Evolutionary conservation across 2,797 vertebrate species (phyloP), one percentile per base, ranked within the genome.

Genomic region (Clarias fuscus): DNA sequence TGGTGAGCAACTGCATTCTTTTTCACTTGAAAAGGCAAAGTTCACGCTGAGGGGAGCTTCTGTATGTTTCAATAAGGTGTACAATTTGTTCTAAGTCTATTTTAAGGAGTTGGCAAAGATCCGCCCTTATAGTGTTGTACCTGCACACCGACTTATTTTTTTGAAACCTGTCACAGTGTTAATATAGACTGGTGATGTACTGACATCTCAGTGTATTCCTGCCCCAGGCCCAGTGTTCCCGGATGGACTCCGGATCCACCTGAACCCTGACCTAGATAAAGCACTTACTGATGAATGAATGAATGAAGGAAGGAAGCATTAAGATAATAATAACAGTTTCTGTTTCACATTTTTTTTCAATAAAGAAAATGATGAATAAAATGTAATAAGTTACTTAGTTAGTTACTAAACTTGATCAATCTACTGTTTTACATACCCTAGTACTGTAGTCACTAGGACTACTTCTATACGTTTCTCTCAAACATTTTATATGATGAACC

Each of bases 21-120:
- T 84, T 68, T 65, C 6, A 37, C 61, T 73, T 84, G 72, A 84
- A 84, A 84, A 84, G 83, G 59, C 40, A 64, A 76, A 84, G 73
- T 84, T 84, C 83, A 84, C 43, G 37, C 11, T 77, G 61, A 84
- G 61, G 83, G 72, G 61, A 84, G 18, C 70, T 73, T 73, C 83
- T 84, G 62, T 67, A 77, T 0, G 0, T 84, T 77, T 84, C 73
- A 84, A 53, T 77, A 77, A 76, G 30, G 20, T 77, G 61, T 77
- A 53, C 71, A 64, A 33, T 84, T 67, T 77, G 59, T 65, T 67
- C 61, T 33, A 61, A 18, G 11, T 82, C 80, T 70, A 82, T 82
- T 67, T 65, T 77, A 77, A 77, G 72, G n/a, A 84, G 27, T 33
- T 84, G 61, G 59, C 73, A 65, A 30, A 67, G n/a, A 37, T 84